phyloP scores from a whole-genome alignment of 1,140 invertebrate species.

The Bursaphelenchus mucronatus region DNA sequence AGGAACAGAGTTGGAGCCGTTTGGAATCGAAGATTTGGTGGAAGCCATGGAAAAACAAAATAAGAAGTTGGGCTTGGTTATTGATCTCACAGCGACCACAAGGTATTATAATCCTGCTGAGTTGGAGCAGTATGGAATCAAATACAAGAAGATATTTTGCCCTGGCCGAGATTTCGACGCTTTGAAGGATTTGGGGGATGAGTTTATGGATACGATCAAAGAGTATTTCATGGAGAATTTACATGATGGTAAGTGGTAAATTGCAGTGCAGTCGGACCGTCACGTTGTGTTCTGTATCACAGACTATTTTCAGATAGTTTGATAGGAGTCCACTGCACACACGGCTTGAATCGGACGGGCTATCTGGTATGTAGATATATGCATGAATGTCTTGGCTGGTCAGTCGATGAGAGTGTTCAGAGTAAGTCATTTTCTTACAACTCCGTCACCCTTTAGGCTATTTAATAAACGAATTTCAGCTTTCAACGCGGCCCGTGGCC shows the following conservation, averaged over 20 bases:
- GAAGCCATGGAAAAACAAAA: constrained; percentile 50
- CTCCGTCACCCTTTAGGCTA: background rate
- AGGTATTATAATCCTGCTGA: constrained; percentile 67
- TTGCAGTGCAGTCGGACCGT: background rate
- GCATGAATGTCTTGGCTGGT: constrained; percentile 15
- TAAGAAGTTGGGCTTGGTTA: constrained; percentile 65
- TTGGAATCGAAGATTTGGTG: constrained; percentile 27
- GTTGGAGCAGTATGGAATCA: constrained; percentile 52
- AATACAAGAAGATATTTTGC: constrained; percentile 64
- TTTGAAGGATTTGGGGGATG: constrained; percentile 27
- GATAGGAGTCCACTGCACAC: constrained; percentile 82
- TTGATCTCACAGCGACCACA: constrained; percentile 70
- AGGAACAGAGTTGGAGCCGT: constrained; percentile 6
- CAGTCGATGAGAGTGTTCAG: constrained; percentile 21
- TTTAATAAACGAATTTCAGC: constrained; percentile 10
- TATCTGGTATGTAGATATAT: constrained; percentile 72
- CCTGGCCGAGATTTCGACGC: constrained; percentile 62
- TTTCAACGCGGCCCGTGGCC: constrained; percentile 24
- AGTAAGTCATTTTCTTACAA: background rate
- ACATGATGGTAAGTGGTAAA: constrained; percentile 7
- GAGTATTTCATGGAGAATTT: constrained; percentile 21
- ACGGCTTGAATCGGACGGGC: constrained; percentile 80
- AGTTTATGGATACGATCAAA: constrained; percentile 33
- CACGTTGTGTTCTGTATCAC: background rate
- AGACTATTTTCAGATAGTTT: constrained; percentile 29